Evolutionary conservation across 2,888 invertebrate species (phyloP).

Genomic region (Leucophenga maculata): DNA sequence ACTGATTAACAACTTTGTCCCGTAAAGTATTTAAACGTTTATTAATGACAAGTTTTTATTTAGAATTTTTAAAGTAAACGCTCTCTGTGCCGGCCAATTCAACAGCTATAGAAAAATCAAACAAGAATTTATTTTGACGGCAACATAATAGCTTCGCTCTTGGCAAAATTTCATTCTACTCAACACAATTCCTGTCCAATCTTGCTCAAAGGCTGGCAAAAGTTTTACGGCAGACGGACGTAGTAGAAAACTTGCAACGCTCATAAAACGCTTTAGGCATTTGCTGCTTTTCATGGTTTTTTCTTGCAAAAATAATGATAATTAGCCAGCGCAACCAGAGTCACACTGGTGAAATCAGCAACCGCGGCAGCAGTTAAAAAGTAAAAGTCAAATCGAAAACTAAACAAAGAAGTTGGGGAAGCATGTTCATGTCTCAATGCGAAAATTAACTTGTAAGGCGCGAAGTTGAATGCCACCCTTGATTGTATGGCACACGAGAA

Average conservation of each 20-base stretch:
- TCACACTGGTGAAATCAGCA: conserved; percentile 14
- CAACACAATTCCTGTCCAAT: not conserved
- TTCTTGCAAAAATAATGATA: conserved; percentile 63
- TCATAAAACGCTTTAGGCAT: conserved; percentile 56
- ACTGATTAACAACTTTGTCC: no score
- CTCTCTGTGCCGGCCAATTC: no score
- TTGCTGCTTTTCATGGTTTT: conserved; percentile 30
- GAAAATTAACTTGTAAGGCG: conserved; percentile 68
- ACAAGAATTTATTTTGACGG: conserved; percentile 67
- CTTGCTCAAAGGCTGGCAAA: not conserved
- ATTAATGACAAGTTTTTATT: no score
- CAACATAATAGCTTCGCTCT: conserved; percentile 54
- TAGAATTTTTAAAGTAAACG: no score
- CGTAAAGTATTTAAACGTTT: no score
- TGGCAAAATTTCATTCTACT: conserved; percentile 14
- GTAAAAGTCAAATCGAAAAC: conserved; percentile 64
- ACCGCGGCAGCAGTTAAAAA: conserved; percentile 36
- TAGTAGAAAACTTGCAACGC: conserved; percentile 22
- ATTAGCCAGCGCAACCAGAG: conserved; percentile 55
- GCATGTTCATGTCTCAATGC: conserved; percentile 56
- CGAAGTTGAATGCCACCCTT: conserved; percentile 25
- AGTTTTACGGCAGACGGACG: no score
- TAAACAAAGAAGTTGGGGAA: conserved; percentile 60
- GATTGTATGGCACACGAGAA: not conserved
- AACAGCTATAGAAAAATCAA: conserved; percentile 27